Evolutionary conservation across 2,888 invertebrate species (phyloP).

Genomic region (Meta bourneti): DNA sequence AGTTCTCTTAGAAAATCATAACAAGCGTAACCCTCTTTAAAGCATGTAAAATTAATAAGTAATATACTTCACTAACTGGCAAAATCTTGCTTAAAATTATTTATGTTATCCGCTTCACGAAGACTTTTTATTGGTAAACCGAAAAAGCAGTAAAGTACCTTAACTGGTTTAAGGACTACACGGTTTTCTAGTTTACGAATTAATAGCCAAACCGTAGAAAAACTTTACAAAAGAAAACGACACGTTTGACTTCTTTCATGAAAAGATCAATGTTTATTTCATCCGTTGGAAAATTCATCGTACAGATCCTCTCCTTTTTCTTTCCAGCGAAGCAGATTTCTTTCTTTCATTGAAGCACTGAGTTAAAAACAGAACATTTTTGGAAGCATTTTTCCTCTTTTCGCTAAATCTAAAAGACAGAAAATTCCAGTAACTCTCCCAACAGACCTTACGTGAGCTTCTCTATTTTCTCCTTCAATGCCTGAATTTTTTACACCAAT

Average conservation of each 20-base stretch:
- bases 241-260: conserved; percentile 1
- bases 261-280: conserved; percentile 57
- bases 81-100: too few species aligned
- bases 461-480: conserved; percentile 74
- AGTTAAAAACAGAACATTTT: conserved; percentile 74
- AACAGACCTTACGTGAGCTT: conserved; percentile 64
- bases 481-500: conserved; percentile 73
- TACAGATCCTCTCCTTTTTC: conserved; percentile 27
- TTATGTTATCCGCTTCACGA: too few species aligned
- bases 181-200: not conserved
- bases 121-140: not conserved
- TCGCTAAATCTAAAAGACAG: conserved; percentile 76
- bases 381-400: conserved; percentile 62
- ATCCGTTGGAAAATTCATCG: conserved; percentile 19
- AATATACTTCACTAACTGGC: too few species aligned
- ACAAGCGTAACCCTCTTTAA: too few species aligned
- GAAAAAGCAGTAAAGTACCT: not conserved
- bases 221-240: not conserved
- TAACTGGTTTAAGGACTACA: not conserved
- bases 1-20: not conserved
- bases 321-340: conserved; percentile 53
- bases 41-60: too few species aligned
- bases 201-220: not conserved
- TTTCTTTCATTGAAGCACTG: conserved; percentile 71
- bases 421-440: conserved; percentile 75